Evolutionary conservation across 2,888 invertebrate genomes (phyloP).

Genomic region (Drosophila incognita): DNA sequence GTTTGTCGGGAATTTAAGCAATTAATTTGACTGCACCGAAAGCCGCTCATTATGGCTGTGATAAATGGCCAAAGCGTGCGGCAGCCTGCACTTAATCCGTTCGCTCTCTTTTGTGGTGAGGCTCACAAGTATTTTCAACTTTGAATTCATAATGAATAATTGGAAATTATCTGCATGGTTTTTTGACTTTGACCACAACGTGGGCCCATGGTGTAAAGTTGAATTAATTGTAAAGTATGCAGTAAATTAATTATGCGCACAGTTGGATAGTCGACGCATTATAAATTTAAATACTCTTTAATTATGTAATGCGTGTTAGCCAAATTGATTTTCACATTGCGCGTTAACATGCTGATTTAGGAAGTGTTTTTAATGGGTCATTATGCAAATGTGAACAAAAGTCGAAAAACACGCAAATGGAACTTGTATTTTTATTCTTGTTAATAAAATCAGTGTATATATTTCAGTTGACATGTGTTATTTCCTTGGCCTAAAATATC

Average conservation of each 20-base stretch:
- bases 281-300: slow-evolving; percentile 23
- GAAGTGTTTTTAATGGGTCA: slow-evolving; percentile 2
- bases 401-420: not conserved
- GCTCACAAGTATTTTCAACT: not conserved
- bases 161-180: not conserved
- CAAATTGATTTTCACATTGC: slow-evolving; percentile 12
- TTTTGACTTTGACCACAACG: not conserved
- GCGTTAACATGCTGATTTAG: slow-evolving; percentile 10
- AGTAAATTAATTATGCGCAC: slow-evolving; percentile 45
- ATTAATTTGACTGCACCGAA: slow-evolving; percentile 48
- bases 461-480: not conserved
- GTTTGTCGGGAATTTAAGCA: slow-evolving; percentile 8
- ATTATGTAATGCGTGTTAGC: slow-evolving; percentile 17
- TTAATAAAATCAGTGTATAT: not conserved
- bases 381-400: slow-evolving; percentile 3
- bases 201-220: slow-evolving; percentile 14
- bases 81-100: slow-evolving; percentile 51
- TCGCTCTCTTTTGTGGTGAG: slow-evolving; percentile 8
- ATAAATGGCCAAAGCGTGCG: slow-evolving; percentile 52
- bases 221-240: slow-evolving; percentile 32
- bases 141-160: slow-evolving; percentile 16
- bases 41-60: slow-evolving; percentile 49
- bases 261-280: slow-evolving; percentile 22
- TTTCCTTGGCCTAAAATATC: not conserved
- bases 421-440: not conserved